A percentile compares a stretch with the other conserved stretches of the same genome.
Evolutionary conservation across 1,140 invertebrate species (phyloP).

Genomic region (Polyergus mexicanus): DNA sequence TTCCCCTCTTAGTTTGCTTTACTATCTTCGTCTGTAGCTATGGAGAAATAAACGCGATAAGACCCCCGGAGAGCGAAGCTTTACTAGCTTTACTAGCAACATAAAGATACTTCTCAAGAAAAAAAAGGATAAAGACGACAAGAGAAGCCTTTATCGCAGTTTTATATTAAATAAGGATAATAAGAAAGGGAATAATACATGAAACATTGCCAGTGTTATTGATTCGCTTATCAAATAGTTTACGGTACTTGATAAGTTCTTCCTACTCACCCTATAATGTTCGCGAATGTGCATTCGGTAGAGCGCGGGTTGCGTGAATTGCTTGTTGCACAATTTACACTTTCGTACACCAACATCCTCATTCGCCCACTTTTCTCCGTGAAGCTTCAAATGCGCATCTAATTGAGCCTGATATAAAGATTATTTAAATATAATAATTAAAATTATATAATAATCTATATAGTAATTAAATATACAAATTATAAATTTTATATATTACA

Average conservation of each 20-base stretch:
- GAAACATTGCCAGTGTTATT: not conserved
- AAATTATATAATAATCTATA: not conserved
- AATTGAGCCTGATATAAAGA: conserved; percentile 75
- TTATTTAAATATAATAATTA: conserved; percentile 12
- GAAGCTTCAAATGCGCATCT: conserved; percentile 81
- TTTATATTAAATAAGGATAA: not conserved
- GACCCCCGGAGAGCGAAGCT: not conserved
- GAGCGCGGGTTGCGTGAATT: conserved; percentile 81
- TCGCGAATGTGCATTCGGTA: conserved; percentile 82
- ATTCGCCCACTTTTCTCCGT: conserved; percentile 80
- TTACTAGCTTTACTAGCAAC: conserved; percentile 2
- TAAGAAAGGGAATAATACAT: not conserved
- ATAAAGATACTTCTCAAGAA: not conserved
- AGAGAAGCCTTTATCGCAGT: not conserved
- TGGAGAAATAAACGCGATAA: conserved; percentile 24
- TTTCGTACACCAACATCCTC: conserved; percentile 78
- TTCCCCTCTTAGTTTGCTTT: conserved; percentile 81
- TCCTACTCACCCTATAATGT: conserved; percentile 79
- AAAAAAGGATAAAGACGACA: not conserved
- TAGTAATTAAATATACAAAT: not conserved
- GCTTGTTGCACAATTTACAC: conserved; percentile 83
- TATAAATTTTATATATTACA: no score
- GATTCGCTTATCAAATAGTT: not conserved
- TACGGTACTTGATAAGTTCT: not conserved
- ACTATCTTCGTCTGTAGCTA: conserved; percentile 80